These are phyloP conservation scores for Tinea trinotella DNA, from an alignment of 2,888 invertebrate species.

Conservation along the genomic window DNA sequence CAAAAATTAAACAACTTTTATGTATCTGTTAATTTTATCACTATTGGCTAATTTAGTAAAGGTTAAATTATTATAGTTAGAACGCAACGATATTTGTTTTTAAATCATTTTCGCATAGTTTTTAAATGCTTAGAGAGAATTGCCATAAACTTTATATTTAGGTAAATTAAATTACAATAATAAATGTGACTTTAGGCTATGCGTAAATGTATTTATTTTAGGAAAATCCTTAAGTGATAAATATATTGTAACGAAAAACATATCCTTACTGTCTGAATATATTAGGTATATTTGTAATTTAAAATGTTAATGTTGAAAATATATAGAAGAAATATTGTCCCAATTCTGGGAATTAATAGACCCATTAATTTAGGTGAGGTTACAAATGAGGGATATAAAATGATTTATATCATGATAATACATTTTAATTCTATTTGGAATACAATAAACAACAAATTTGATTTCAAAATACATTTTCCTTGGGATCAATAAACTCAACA, in stretches of 20 bases:
- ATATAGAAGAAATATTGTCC: too few relatives aligned
- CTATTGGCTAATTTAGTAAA: neutral
- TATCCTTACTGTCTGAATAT: slow-evolving; percentile 38
- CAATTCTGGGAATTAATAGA: too few relatives aligned
- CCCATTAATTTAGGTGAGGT: too few relatives aligned
- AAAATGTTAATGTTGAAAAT: too few relatives aligned
- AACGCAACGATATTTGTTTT: neutral
- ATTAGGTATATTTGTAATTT: neutral
- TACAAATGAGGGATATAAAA: too few relatives aligned
- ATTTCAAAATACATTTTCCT: too few relatives aligned
- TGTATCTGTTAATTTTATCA: too few relatives aligned
- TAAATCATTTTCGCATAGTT: slow-evolving; percentile 4
- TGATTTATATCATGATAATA: too few relatives aligned
- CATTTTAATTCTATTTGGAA: too few relatives aligned
- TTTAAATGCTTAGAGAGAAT: slow-evolving; percentile 31
- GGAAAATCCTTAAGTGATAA: slow-evolving; percentile 43
- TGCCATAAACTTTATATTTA: slow-evolving; percentile 34
- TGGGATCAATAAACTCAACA: too few relatives aligned
- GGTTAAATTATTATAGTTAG: neutral
- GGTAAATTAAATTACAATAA: slow-evolving; percentile 38
- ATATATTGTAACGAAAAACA: slow-evolving; percentile 61
- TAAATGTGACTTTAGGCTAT: slow-evolving; percentile 64
- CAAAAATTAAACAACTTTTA: too few relatives aligned
- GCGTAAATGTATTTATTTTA: neutral
- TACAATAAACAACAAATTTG: too few relatives aligned